Evolutionary conservation across 2,888 invertebrate species (phyloP).

Genomic region (Petrolisthes cinctipes): DNA sequence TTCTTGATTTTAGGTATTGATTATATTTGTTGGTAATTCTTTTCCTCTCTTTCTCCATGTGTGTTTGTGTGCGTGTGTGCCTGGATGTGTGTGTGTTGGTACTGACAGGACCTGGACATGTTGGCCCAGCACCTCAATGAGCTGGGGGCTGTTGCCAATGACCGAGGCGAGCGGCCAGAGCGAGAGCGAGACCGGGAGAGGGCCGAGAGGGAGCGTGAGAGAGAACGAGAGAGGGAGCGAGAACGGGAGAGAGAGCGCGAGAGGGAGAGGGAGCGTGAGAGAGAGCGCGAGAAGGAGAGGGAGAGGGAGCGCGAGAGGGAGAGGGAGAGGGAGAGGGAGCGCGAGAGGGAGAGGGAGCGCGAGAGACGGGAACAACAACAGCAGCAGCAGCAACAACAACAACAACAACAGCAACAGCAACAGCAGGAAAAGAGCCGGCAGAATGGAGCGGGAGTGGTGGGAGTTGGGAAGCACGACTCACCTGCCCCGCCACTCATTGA

Average conservation of each 20-base stretch:
- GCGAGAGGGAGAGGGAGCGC: constrained; percentile 50
- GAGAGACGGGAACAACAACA: constrained; percentile 42
- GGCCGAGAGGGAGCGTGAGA: constrained; percentile 17
- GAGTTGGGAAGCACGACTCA: constrained; percentile 60
- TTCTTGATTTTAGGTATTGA: background rate
- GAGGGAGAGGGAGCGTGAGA: constrained; percentile 38
- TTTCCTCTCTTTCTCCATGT: constrained; percentile 18
- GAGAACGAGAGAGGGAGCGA: constrained; percentile 38
- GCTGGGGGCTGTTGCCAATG: constrained; percentile 77
- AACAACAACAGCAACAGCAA: constrained; percentile 19
- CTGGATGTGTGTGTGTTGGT: background rate
- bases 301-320: constrained; percentile 38
- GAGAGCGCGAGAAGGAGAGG: constrained; percentile 32
- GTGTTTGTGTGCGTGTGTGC: too few species aligned
- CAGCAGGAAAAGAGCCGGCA: constrained; percentile 64
- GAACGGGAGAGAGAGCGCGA: constrained; percentile 9
- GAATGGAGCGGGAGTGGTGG: constrained; percentile 63
- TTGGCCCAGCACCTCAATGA: constrained; percentile 96
- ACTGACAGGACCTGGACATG: constrained; percentile 89
- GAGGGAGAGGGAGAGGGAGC: too few species aligned
- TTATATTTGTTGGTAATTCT: constrained; percentile 41
- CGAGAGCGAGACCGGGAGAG: constrained; percentile 38
- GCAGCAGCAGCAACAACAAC: background rate
- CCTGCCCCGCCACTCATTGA: constrained; percentile 67
- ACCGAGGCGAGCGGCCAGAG: constrained; percentile 52